phyloP scores from a whole-genome alignment of 2,888 invertebrate species.

The Parelbella ahira region DNA sequence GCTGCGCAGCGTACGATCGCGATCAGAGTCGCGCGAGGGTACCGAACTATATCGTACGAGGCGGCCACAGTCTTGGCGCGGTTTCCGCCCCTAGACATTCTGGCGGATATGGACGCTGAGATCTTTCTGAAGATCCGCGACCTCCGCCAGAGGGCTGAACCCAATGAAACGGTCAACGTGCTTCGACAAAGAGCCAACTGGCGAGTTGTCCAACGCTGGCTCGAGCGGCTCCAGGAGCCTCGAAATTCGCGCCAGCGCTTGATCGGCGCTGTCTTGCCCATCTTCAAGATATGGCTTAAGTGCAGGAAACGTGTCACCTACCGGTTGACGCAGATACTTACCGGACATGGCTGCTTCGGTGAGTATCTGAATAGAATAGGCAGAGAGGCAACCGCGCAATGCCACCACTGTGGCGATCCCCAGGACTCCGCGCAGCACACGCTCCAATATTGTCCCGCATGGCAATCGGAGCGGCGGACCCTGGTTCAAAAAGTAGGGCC shows the following conservation, averaged over 20 bases:
- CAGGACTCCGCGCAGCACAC: conserved; percentile 15
- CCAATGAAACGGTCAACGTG: not conserved
- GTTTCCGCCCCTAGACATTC: conserved; percentile 25
- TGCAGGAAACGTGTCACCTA: not conserved
- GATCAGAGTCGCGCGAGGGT: conserved; percentile 15
- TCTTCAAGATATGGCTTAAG: not conserved
- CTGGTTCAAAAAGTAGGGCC: not conserved
- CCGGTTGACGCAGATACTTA: not conserved
- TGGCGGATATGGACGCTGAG: conserved; percentile 26
- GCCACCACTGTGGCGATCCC: conserved; percentile 5
- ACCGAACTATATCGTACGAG: conserved; percentile 23
- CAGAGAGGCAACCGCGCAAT: not conserved
- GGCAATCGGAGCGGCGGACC: conserved; percentile 10
- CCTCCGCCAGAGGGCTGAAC: conserved; percentile 1
- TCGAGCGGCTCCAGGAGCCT: not conserved
- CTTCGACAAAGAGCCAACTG: conserved; percentile 5
- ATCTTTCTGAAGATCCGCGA: conserved; percentile 1
- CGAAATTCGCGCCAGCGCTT: not conserved
- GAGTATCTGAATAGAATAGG: conserved; percentile 13
- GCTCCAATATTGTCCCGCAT: conserved; percentile 4
- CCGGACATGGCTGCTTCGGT: conserved; percentile 6
- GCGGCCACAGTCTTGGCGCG: conserved; percentile 25
- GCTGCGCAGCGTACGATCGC: conserved; percentile 8
- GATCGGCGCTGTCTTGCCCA: not conserved
- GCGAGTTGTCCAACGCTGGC: conserved; percentile 7